Evolutionary conservation across 2,888 invertebrate genomes (phyloP).

Genomic region (Amphimallon solstitiale): DNA sequence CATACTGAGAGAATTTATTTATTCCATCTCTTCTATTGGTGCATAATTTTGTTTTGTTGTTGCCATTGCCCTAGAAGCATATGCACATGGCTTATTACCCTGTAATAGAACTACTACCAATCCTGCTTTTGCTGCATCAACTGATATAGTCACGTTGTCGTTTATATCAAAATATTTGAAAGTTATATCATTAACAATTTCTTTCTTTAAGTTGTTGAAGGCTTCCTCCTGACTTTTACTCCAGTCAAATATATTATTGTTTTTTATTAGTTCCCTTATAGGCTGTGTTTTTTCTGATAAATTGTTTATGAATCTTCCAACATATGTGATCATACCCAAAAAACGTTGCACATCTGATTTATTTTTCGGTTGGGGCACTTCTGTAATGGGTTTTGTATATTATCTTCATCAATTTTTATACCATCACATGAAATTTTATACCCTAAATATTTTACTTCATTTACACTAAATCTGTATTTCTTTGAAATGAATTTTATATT

Average conservation of each 20-base stretch:
- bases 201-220: constrained; percentile 15
- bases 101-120: too few species aligned
- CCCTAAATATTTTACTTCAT: constrained; percentile 27
- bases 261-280: constrained; percentile 10
- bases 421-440: constrained; percentile 21
- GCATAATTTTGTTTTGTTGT: too few species aligned
- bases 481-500: constrained; percentile 48
- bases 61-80: too few species aligned
- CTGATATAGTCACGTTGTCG: neutral
- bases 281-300: neutral
- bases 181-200: neutral
- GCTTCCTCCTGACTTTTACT: neutral
- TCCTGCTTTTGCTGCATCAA: too few species aligned
- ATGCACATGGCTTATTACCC: too few species aligned
- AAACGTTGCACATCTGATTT: constrained; percentile 26
- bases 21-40: constrained; percentile 46
- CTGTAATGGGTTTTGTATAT: constrained; percentile 31
- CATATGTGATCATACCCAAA: neutral
- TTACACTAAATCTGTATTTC: constrained; percentile 36
- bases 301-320: neutral
- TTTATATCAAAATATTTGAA: constrained; percentile 7
- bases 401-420: constrained; percentile 22
- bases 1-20: constrained; percentile 39
- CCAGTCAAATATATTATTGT: constrained; percentile 5
- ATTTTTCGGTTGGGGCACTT: constrained; percentile 27